phyloP scores from a whole-genome alignment of 2,113 vertebrate species.

The Megaleporinus macrocephalus region DNA sequence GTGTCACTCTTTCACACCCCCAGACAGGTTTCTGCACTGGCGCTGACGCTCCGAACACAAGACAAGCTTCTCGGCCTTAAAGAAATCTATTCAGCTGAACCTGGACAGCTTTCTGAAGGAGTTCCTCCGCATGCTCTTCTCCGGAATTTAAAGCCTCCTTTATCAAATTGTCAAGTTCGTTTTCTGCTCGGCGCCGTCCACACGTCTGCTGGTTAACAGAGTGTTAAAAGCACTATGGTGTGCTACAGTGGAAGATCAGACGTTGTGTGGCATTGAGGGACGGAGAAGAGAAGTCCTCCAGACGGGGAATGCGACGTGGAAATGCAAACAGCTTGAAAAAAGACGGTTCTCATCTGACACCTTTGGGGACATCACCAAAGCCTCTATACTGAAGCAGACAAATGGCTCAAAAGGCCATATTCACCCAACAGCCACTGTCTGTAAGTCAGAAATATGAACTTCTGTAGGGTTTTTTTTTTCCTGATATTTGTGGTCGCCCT shows the following conservation, averaged over 20 bases:
- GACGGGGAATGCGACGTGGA: background rate
- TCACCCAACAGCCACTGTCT: background rate
- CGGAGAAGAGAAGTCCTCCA: background rate
- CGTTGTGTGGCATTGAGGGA: background rate
- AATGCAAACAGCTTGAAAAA: background rate
- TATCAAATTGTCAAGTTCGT: constrained; percentile 7
- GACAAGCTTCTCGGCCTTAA: constrained; percentile 27
- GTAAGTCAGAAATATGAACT: constrained; percentile 14
- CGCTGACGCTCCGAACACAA: background rate
- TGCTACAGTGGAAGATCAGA: background rate
- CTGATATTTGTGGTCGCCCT: background rate
- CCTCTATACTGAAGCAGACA: background rate
- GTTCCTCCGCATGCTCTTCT: constrained; percentile 7
- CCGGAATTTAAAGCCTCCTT: background rate
- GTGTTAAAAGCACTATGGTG: background rate
- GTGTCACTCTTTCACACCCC: constrained; percentile 43
- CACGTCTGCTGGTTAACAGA: background rate
- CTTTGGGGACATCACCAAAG: background rate
- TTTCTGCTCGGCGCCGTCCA: background rate
- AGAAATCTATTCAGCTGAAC: constrained; percentile 28
- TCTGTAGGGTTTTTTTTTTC: constrained; percentile 12
- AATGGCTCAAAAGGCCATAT: constrained; percentile 12
- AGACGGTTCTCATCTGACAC: background rate
- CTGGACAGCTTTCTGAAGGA: constrained; percentile 5
- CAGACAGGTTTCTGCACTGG: constrained; percentile 18